Percentiles rank a stretch among this genome's conserved stretches.
These are phyloP conservation scores for Diarsia brunnea DNA, from an alignment of 2,888 invertebrate species.

Conservation along the genomic window DNA sequence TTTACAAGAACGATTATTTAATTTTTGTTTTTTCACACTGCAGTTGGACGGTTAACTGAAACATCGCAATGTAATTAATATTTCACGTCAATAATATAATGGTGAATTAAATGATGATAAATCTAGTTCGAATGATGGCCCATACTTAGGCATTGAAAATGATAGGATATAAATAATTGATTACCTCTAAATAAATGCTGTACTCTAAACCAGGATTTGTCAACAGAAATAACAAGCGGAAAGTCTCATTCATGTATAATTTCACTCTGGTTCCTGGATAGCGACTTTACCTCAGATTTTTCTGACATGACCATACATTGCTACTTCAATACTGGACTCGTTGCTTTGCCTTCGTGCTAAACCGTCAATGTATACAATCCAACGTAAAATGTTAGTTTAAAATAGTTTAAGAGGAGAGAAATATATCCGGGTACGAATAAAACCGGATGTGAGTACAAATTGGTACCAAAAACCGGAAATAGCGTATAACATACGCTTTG, in stretches of 20 bases:
- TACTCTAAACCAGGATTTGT: background rate
- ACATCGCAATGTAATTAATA: background rate
- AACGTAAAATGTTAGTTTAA: background rate
- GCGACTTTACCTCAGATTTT: background rate
- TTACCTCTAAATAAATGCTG: background rate
- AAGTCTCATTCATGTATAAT: background rate
- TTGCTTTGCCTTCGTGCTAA: too few relatives aligned
- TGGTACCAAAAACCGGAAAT: slow-evolving; percentile 62
- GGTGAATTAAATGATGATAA: background rate
- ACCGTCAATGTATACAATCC: background rate
- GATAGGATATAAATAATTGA: background rate
- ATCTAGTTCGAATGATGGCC: background rate
- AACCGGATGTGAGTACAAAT: slow-evolving; percentile 69
- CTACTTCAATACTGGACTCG: background rate
- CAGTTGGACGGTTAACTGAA: background rate
- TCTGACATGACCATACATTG: background rate
- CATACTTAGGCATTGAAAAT: background rate
- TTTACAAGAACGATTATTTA: background rate
- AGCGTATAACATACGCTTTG: slow-evolving; percentile 55
- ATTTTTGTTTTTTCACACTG: background rate
- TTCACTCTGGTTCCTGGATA: background rate
- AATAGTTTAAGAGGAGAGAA: background rate
- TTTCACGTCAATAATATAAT: too few relatives aligned
- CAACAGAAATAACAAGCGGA: background rate
- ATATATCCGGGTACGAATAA: slow-evolving; percentile 16